A percentile compares a stretch with the other conserved stretches of the same genome.
Evolutionary conservation across 2,888 invertebrate species (phyloP).

Genomic region (Metallyticus violacea): DNA sequence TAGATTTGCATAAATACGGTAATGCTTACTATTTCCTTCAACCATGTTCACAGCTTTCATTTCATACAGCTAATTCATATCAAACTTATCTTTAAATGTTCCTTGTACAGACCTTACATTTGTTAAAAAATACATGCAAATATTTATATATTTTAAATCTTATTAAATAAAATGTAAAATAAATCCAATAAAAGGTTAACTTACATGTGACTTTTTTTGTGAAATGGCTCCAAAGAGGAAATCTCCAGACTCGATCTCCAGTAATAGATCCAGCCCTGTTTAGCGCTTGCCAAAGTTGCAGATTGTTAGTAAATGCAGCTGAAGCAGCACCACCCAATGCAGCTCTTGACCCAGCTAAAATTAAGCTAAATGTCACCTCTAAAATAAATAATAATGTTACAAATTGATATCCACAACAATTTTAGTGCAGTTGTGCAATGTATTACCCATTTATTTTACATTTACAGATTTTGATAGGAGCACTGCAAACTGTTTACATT

Average conservation of each 20-base stretch:
- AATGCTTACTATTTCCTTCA: no score
- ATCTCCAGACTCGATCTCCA: conserved; percentile 80
- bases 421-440: no score
- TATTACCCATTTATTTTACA: no score
- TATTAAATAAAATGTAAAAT: not conserved
- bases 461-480: no score
- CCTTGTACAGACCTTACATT: no score
- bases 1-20: no score
- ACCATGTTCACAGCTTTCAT: no score
- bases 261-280: conserved; percentile 67
- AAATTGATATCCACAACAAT: no score
- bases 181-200: conserved; percentile 20
- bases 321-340: conserved; percentile 66
- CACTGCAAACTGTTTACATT: no score
- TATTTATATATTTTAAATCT: not conserved
- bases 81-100: not conserved
- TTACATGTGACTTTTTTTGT: conserved; percentile 55
- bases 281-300: conserved; percentile 63
- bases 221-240: conserved; percentile 76
- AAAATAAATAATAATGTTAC: not conserved
- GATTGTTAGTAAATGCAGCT: conserved; percentile 73
- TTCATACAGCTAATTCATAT: no score
- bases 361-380: not conserved
- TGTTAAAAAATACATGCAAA: no score
- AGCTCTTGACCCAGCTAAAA: conserved; percentile 52